Conservation (phyloP, 2,797 vertebrate species). For the Tokudaia muenninki region DNA sequence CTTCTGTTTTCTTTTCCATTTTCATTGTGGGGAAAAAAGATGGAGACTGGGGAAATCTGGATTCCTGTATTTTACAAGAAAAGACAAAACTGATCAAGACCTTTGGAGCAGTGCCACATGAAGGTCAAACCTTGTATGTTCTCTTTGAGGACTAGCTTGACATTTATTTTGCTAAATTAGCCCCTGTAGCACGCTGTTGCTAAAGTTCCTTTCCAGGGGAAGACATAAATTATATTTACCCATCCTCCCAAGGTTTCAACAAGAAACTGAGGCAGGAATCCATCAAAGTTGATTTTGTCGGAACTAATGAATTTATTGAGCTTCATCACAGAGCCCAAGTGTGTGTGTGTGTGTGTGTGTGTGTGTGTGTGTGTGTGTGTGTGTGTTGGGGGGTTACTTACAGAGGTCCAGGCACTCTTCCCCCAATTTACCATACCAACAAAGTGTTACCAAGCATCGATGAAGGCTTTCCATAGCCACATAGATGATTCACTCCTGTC, state of each 20-base stretch:
- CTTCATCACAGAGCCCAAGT: neutral
- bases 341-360: no score
- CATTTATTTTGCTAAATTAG: slow-evolving; percentile 27
- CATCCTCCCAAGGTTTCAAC: neutral
- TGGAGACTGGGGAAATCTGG: slow-evolving; percentile 21
- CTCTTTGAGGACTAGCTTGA: neutral
- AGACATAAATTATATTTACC: neutral
- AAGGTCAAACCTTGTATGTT: slow-evolving; percentile 20
- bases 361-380: no score
- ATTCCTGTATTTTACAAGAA: neutral
- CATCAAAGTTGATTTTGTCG: neutral
- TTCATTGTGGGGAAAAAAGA: slow-evolving; percentile 27
- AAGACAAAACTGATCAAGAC: slow-evolving; percentile 26
- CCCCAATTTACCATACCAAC: neutral
- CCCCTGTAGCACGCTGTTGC: neutral
- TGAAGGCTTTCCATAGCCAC: neutral
- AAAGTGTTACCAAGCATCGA: neutral
- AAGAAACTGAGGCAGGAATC: neutral
- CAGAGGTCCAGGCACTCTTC: neutral
- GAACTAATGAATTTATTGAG: neutral
- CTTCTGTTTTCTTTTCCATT: slow-evolving; percentile 50
- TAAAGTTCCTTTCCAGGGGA: neutral
- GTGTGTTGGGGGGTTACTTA: neutral
- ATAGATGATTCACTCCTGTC: neutral
- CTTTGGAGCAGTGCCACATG: neutral